phyloP scores from a whole-genome alignment of 2,888 invertebrate species.

The Amblyjoppa fuscipennis region DNA sequence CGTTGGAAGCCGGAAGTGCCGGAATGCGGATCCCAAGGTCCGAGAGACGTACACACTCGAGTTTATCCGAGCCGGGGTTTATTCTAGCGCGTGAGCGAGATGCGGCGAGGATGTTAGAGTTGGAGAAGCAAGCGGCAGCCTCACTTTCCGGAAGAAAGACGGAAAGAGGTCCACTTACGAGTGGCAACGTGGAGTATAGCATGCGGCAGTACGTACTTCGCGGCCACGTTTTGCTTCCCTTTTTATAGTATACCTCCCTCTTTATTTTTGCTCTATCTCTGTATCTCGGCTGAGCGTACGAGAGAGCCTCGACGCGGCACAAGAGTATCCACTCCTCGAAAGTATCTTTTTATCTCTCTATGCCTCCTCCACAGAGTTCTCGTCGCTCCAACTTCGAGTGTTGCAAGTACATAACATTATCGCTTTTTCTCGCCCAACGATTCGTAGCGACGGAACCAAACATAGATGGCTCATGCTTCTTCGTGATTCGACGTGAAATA shows the following conservation, averaged over 20 bases:
- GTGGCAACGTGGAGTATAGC: conserved; percentile 50
- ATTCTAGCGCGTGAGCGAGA: conserved; percentile 53
- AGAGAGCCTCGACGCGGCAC: conserved; percentile 17
- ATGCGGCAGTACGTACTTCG: conserved; percentile 16
- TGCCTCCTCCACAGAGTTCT: conserved; percentile 31
- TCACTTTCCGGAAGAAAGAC: conserved; percentile 60
- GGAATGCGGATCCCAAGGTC: conserved; percentile 51
- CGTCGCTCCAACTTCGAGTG: conserved; percentile 49
- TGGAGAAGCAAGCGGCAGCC: conserved; percentile 44
- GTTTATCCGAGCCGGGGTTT: conserved; percentile 62
- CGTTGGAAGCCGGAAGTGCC: conserved; percentile 55
- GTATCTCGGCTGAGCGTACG: conserved; percentile 27
- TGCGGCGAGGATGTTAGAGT: conserved; percentile 52
- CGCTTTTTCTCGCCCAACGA: conserved; percentile 24
- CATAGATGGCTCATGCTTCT: conserved; percentile 1
- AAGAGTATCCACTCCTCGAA: conserved; percentile 27
- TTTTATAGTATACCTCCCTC: conserved; percentile 35
- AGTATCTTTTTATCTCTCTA: conserved; percentile 45
- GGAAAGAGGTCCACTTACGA: conserved; percentile 51
- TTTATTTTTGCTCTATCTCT: conserved; percentile 31
- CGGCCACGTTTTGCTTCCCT: conserved; percentile 39
- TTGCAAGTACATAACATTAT: conserved; percentile 50
- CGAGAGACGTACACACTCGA: conserved; percentile 55
- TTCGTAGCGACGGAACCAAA: conserved; percentile 16
- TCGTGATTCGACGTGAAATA: background rate